These are phyloP conservation scores for Sympetrum striolatum DNA, from an alignment of 2,888 invertebrate genomes.

Conservation along the genomic window DNA sequence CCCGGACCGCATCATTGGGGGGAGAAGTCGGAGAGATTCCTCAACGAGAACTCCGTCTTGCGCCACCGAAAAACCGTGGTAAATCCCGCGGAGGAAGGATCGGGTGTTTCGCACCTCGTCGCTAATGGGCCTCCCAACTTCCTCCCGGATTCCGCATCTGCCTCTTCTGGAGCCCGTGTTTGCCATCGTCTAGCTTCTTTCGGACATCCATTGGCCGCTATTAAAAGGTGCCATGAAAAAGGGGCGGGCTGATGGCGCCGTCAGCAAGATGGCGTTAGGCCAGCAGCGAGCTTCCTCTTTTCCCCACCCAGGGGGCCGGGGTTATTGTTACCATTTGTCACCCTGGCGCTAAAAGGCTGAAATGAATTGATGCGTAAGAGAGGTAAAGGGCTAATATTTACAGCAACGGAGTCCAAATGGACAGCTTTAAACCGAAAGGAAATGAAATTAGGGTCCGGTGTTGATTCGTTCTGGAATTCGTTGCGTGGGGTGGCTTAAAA, in stretches of 20 bases:
- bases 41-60: neutral
- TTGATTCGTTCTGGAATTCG: neutral
- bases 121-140: neutral
- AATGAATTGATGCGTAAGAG: conserved; percentile 42
- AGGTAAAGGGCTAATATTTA: conserved; percentile 6
- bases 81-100: neutral
- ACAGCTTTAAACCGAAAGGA: neutral
- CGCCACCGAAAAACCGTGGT: neutral
- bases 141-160: neutral
- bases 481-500: neutral
- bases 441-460: neutral
- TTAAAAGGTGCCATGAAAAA: neutral
- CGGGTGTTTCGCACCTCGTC: neutral
- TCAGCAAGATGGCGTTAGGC: neutral
- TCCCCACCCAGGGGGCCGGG: neutral
- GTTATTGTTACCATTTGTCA: conserved; percentile 5
- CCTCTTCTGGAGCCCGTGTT: neutral
- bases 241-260: neutral
- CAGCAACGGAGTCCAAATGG: neutral
- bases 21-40: neutral
- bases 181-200: neutral
- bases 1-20: neutral
- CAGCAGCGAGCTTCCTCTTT: neutral
- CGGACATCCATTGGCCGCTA: neutral
- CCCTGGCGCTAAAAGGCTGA: neutral